Conservation (phyloP, 2,113 vertebrate species). For the Hyperoodon ampullatus region DNA sequence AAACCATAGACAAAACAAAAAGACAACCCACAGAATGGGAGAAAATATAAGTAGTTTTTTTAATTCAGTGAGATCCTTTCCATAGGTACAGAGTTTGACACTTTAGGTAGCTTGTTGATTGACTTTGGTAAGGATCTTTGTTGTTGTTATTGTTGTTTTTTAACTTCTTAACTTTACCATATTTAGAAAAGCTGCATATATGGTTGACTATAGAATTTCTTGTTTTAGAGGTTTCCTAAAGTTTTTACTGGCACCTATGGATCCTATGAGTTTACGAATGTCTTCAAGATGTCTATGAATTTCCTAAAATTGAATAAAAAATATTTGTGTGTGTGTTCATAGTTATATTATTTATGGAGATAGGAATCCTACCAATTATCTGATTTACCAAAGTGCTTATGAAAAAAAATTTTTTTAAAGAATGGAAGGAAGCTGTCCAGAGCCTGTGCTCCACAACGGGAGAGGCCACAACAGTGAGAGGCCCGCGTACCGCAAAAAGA, state of each 20-base stretch:
- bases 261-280: background rate
- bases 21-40: no score
- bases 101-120: background rate
- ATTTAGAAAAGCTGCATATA: background rate
- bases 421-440: background rate
- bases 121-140: background rate
- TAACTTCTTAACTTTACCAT: background rate
- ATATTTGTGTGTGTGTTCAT: background rate
- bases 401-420: background rate
- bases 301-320: background rate
- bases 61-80: background rate
- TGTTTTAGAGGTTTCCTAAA: background rate
- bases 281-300: background rate
- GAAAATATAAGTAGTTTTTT: background rate
- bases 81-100: background rate
- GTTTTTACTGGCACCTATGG: background rate
- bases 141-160: background rate
- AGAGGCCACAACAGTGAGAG: no score
- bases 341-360: background rate
- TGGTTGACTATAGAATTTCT: background rate
- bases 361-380: background rate
- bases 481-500: no score
- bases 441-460: no score
- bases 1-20: no score
- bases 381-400: background rate